Base-by-base conservation (phyloP, 2,113 vertebrate genomes). In the Equus przewalskii region DNA sequence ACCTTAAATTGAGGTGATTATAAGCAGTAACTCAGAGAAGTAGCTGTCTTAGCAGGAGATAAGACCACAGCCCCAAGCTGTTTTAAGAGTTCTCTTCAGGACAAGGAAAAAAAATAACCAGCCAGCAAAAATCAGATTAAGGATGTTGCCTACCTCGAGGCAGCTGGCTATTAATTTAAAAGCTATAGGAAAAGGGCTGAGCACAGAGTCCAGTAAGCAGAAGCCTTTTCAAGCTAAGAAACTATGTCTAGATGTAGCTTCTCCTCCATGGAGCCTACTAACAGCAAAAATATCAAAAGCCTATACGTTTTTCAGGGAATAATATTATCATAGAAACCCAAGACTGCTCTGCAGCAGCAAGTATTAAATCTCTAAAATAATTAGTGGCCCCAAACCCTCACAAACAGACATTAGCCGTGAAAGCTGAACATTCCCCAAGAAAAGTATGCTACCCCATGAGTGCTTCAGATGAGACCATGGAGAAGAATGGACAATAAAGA, bases 11-110 rank as follows among this genome's bases (percentile, higher is more conserved):
- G 65, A 85, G 82, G 78, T 85, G 76, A 95, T 96, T 97, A 93
- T 91, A 96, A 96, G 81, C 70, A 97, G 33, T 93, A 95, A 96
- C 90, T 95, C 51, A 60, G 65, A 93, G 89, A 98, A 97, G 67
- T 44, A 90, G 60, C 58, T 96, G 72, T 84, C 83, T 95, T 97
- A 96, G 82, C 85, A 84, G 41, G 75, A 89, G 94, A 91, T 91
- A 89, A 93, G 82, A 85, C 82, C 81, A 93, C 18, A 98, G 86
- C 94, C 84, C 82, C 89, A 96, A 97, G 92, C 86, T 93, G 78
- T 98, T 96, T 93, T 80, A 95, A 95, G 82, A 97, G 72, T 89
- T 96, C 76, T 93, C 67, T 95, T 96, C 60, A 92, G 87, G 94
- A 94, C 73, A 96, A 88, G 70, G 86, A 93, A 81, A 70, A 96